A percentile compares a stretch with the other conserved stretches of the same genome.
phyloP scores from a whole-genome alignment of 92 coral and sea anemone genomes.

The Galaxea fascicularis region DNA sequence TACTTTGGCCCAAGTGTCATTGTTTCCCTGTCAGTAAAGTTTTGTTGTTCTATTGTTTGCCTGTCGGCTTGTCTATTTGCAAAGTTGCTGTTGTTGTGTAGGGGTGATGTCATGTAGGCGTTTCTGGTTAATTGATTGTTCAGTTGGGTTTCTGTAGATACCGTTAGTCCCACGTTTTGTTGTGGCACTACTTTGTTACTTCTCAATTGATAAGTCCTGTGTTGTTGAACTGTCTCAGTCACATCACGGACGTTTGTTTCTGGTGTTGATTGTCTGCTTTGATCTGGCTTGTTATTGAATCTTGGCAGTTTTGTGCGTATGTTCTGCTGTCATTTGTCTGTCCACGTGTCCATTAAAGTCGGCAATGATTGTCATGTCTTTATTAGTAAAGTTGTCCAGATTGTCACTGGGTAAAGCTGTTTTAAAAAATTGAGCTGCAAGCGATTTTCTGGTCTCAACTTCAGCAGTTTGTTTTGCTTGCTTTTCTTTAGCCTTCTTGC shows the following conservation, averaged over 20 bases:
- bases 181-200: not conserved
- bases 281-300: not conserved
- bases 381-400: not conserved
- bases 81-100: slow-evolving; percentile 7
- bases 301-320: not conserved
- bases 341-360: not conserved
- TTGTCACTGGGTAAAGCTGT: not conserved
- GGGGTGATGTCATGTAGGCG: not conserved
- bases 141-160: not conserved
- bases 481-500: slow-evolving; percentile 4
- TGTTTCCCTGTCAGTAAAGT: not conserved
- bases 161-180: not conserved
- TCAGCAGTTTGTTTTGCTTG: not conserved
- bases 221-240: not conserved
- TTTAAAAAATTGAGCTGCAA: not conserved
- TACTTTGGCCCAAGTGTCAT: not conserved
- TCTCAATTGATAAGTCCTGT: not conserved
- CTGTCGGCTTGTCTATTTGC: not conserved
- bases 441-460: slow-evolving; percentile 1
- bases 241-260: not conserved
- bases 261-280: not conserved
- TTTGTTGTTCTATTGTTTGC: slow-evolving; percentile 16
- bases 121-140: not conserved
- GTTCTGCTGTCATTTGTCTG: not conserved
- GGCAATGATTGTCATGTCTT: not conserved